Base-by-base conservation (phyloP, 2,113 vertebrate genomes). In the Empidonax alnorum region DNA sequence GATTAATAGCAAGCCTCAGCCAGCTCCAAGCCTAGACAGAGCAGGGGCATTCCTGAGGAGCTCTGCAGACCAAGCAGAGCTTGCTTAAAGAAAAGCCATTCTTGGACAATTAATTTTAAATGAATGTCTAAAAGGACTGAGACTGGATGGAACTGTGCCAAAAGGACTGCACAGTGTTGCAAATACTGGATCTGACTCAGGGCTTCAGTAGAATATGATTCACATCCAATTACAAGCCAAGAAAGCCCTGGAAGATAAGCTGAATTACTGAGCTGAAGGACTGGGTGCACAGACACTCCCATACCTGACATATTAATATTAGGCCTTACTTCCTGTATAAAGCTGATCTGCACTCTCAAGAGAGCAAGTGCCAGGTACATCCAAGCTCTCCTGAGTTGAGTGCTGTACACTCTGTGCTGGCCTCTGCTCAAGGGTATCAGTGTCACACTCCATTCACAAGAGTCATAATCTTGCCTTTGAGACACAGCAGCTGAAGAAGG, bases 101-200 rank as follows among this genome's bases (percentile, higher is more conserved):
- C 69, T 63, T 95, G 83, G 71, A 81, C 90, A 92, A 94, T 96
- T 95, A 94, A 93, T 93, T 93, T 91, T 76, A 94, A 94, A 42
- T 72, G 72, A 84, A 87, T 62, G 83, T 90, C 80, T 93, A 87
- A 92, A 90, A 97, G 65, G 83, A 86, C 65, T 24, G 68, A 95
- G 83, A 90, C 80, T 84, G 65, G n/a, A 83, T 84, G 93, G 53
- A 95, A 11, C 49, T 69, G 44, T 65, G 91, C 96, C 96, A 96
- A 68, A 96, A 96, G 91, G 58, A 91, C 94, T 94, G 89, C 66
- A 93, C 56, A 93, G 65, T 87, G 61, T 94, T 96, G 75, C 83
- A 96, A 96, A 93, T 90, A 91, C 94, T 96, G 94, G 90, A 83
- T 88, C 41, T 91, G 83, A 95, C 87, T 96, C 94, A 96, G 92